Base-by-base conservation (phyloP, 2,113 vertebrate genomes). In the Dolichallabes microphthalmus region DNA sequence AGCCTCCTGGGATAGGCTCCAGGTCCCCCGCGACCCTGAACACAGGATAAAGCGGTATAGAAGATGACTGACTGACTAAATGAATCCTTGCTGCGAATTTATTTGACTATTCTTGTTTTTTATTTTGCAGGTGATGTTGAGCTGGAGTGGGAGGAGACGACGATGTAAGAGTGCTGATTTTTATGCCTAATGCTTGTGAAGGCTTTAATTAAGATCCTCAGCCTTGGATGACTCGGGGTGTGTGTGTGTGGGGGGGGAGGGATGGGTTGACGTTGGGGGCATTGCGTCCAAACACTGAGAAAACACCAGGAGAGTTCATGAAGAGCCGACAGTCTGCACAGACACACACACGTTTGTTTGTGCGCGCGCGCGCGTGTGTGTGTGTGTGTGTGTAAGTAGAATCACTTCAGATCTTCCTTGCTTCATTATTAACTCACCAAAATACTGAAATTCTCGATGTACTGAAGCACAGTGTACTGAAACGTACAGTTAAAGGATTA, bases 71-170 rank as follows among this genome's bases (percentile, higher is more conserved):
- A n/a, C n/a, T n/a, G n/a, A n/a, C 35, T 52, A 19, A 2, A 13
- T 69, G 8, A 73, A 50, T 66, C 20, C 25, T 13, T 15, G 15
- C 14, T 50, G 30, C 15, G 9, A 32, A 27, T 78, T 73, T 30
- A 27, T 25, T 9, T 63, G 8, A 63, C 9, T 50, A 60, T 66
- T 15, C 53, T 66, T 2, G 9, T 20, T 82, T 19, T 58, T n/a
- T 91, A 84, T 91, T 85, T 91, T 88, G 93, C 89, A 99, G 98
- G 98, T 94, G 98, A 99, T 85, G 96, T 99, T 83, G 98, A 99
- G 83, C 94, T 99, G 84, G 98, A 99, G 91, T 99, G 98, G 98
- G 97, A 99, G 93, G 98, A 99, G 93, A 99, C 98, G 63, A 99
- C 98, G 0, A 99, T 99, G 98, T 99, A 93, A 96, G 97, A 96